Evolutionary conservation across 1,140 invertebrate species (phyloP).

Genomic region (Platyscapa corneri): DNA sequence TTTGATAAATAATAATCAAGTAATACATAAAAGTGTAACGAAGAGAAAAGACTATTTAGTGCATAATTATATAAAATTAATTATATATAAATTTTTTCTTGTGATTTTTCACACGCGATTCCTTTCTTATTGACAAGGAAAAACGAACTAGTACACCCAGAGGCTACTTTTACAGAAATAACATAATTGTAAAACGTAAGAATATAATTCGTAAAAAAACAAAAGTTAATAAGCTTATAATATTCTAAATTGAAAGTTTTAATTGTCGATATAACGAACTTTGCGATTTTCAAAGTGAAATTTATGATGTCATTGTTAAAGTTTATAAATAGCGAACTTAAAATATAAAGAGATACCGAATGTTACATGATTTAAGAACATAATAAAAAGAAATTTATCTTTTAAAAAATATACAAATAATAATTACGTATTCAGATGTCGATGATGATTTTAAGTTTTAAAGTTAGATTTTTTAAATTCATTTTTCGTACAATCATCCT

Average conservation of each 20-base stretch:
- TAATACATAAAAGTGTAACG: not conserved
- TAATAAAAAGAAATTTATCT: conserved; percentile 32
- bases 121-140: not conserved
- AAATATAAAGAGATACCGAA: conserved; percentile 9
- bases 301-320: conserved; percentile 42
- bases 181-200: conserved; percentile 1
- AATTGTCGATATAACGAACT: conserved; percentile 22
- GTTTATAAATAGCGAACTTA: conserved; percentile 39
- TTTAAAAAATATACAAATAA: conserved; percentile 16
- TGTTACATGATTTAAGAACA: conserved; percentile 28
- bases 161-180: conserved; percentile 2
- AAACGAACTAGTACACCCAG: not conserved
- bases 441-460: not conserved
- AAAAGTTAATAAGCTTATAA: conserved; percentile 4
- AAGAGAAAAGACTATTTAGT: not conserved
- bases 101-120: not conserved
- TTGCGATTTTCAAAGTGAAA: conserved; percentile 35
- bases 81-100: conserved; percentile 19
- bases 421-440: not conserved
- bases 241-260: conserved; percentile 41
- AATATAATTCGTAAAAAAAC: conserved; percentile 11
- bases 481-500: not conserved
- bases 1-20: conserved; percentile 20
- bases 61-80: conserved; percentile 24
- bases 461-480: conserved; percentile 20